A percentile compares a stretch with the other conserved stretches of the same genome.
phyloP scores from a whole-genome alignment of 1,140 invertebrate genomes.

The Hylaeus anthracinus region DNA sequence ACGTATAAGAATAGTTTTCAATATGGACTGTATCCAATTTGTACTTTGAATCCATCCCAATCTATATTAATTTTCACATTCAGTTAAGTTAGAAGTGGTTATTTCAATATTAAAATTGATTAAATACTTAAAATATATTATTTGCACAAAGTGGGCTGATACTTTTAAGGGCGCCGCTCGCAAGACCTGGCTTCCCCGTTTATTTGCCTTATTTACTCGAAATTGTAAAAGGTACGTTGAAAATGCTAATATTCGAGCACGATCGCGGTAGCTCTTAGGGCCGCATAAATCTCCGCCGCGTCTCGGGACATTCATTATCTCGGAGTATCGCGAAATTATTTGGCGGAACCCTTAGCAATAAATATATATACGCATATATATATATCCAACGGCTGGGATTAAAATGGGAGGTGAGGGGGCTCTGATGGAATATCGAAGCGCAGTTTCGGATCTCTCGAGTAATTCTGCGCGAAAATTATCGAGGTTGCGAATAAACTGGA shows the following conservation, averaged over 20 bases:
- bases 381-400: not conserved
- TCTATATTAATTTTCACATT: too few species aligned
- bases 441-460: conserved; percentile 15
- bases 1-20: too few species aligned
- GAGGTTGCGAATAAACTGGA: conserved; percentile 55
- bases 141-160: too few species aligned
- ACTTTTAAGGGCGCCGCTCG: too few species aligned
- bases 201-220: too few species aligned
- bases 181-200: too few species aligned
- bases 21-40: too few species aligned
- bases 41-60: too few species aligned
- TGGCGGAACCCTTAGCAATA: not conserved
- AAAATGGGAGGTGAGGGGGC: not conserved
- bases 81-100: too few species aligned
- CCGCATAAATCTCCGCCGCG: not conserved
- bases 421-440: conserved; percentile 9
- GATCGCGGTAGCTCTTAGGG: not conserved
- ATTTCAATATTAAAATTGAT: too few species aligned
- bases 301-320: not conserved
- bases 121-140: too few species aligned
- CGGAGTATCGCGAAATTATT: not conserved
- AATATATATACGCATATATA: not conserved
- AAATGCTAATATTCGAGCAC: not conserved
- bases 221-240: not conserved
- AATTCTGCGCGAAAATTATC: conserved; percentile 52